Evolutionary conservation across 2,797 vertebrate species (phyloP), one percentile per base, ranked within the genome.

Genomic region (Pseudomugil tenellus): DNA sequence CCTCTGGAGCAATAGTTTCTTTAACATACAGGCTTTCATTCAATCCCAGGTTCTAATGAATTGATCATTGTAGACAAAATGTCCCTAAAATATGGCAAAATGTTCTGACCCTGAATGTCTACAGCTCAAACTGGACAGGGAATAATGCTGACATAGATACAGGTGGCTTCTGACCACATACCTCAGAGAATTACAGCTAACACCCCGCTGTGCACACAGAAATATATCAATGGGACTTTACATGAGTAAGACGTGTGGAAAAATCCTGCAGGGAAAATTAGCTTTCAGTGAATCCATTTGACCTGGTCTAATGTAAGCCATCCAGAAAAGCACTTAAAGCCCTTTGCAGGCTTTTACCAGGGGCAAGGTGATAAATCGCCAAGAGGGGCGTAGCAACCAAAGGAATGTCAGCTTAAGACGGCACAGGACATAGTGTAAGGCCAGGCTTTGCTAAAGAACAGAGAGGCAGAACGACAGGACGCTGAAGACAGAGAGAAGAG

Each of bases 171-270:
- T 65, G 43, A 79, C 64, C 63, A 54, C 77, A 77, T 73, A 66
- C 80, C 75, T 58, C 34, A 62, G 39, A 63, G 46, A 68, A 58
- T 74, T 52, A 52, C 63, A 76, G 17, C 34, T 51, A 74, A 81
- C 72, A 71, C 67, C 77, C 52, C 25, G 23, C 59, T 74, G 39
- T 23, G 72, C 81, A 83, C 74, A 85, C 83, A 87, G 25, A 77
- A 75, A 67, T 23, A 51, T 70, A 90, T 90, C 79, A 91, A 84
- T 86, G 84, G 70, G 71, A 78, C 83, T 89, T 91, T 77, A 90
- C 84, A 91, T 77, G 70, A 81, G 75, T 41, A 59, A 55, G 75
- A 48, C 77, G 17, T 56, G 77, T 76, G 85, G 82, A 85, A 90
- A 90, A 91, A 88, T 65, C 52, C 60, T 67, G 63, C 28, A 4